Evolutionary conservation across 1,140 invertebrate genomes (phyloP).

Genomic region (Asobara japonica): DNA sequence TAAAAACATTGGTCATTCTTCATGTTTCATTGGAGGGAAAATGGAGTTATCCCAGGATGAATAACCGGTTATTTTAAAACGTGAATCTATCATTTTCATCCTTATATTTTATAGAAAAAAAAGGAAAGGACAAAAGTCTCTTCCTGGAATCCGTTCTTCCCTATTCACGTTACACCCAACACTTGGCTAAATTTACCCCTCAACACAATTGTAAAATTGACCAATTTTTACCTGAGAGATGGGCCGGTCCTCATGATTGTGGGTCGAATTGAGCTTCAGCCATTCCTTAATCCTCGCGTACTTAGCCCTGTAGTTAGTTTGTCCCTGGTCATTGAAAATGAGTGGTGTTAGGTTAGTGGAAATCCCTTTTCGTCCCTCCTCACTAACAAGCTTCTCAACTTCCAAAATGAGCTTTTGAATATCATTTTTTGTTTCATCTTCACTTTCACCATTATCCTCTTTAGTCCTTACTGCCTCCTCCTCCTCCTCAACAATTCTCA

Average conservation of each 20-base stretch:
- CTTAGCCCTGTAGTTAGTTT: conserved; percentile 68
- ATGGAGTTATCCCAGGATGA: not conserved
- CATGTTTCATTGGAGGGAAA: not conserved
- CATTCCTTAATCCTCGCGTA: conserved; percentile 77
- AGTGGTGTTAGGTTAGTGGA: conserved; percentile 67
- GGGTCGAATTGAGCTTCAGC: conserved; percentile 67
- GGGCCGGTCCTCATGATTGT: conserved; percentile 47
- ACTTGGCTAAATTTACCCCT: not conserved
- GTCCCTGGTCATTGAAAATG: conserved; percentile 63
- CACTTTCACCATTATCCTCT: conserved; percentile 48
- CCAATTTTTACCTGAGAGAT: conserved; percentile 48
- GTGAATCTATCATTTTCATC: not conserved
- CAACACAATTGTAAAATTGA: too few relatives aligned
- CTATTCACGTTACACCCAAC: not conserved
- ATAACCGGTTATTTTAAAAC: not conserved
- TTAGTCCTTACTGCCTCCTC: conserved; percentile 31
- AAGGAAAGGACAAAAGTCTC: not conserved
- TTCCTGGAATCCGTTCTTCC: not conserved
- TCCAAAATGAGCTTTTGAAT: conserved; percentile 76
- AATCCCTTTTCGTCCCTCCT: conserved; percentile 61
- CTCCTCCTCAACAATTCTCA: conserved; percentile 36
- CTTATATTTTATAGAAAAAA: not conserved
- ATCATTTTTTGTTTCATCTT: conserved; percentile 62
- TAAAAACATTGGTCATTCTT: conserved; percentile 7
- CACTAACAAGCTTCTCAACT: conserved; percentile 76